Evolutionary conservation across 2,797 vertebrate species (phyloP).

Genomic region (Myiotriccus ornatus): DNA sequence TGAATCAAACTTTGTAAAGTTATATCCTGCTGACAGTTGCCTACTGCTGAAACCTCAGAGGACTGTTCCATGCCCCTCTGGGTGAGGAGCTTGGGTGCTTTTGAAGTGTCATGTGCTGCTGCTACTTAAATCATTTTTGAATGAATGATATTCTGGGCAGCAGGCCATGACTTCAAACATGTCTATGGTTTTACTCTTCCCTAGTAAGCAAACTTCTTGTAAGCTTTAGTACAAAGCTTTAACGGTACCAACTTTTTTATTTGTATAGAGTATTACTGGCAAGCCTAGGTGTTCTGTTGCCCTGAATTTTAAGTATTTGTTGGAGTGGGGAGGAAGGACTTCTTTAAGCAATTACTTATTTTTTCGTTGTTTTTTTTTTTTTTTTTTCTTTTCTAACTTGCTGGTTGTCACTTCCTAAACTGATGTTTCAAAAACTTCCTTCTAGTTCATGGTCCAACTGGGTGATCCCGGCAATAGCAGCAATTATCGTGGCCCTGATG

Average conservation of each 20-base stretch:
- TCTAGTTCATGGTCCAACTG: slow-evolving; percentile 87
- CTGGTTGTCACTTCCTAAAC: background rate
- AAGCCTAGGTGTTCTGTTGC: background rate
- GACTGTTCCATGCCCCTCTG: background rate
- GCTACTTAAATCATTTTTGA: background rate
- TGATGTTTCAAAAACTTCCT: slow-evolving; percentile 33
- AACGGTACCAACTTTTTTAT: background rate
- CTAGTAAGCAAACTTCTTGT: background rate
- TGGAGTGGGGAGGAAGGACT: background rate
- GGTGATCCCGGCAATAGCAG: slow-evolving; percentile 85
- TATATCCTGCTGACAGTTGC: background rate
- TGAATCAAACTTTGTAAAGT: background rate
- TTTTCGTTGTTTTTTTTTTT: background rate
- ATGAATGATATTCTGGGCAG: background rate
- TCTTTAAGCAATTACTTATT: background rate
- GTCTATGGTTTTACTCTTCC: background rate
- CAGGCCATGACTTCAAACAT: background rate
- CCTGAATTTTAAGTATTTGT: background rate
- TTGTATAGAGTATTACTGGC: background rate
- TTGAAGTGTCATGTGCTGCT: background rate
- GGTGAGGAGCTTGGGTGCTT: background rate
- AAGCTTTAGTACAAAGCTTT: background rate
- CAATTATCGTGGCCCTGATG: slow-evolving; percentile 80
- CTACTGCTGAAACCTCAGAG: background rate
- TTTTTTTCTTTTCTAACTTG: background rate